Evolutionary conservation across 1,140 invertebrate genomes (phyloP).

Genomic region (Cotesia chilonis): DNA sequence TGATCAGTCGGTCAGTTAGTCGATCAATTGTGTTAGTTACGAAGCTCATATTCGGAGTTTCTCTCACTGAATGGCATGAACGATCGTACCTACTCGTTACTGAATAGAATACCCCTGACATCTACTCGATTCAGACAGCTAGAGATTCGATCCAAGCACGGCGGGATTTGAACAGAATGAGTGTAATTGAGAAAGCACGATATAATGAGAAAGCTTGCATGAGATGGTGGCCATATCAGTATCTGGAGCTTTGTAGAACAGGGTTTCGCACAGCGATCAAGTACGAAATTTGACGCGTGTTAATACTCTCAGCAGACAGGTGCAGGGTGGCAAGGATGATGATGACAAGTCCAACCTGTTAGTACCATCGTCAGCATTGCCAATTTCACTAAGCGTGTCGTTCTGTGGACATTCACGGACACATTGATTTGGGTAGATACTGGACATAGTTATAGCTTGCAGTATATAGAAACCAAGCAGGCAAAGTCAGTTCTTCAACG

Average conservation of each 20-base stretch:
- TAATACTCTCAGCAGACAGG: conserved; percentile 12
- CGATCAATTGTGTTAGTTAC: conserved; percentile 6
- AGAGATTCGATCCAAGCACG: background rate
- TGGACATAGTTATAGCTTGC: too few relatives aligned
- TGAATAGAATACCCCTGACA: background rate
- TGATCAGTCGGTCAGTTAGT: too few relatives aligned
- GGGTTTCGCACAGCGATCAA: conserved; percentile 1
- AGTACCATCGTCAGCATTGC: conserved; percentile 29
- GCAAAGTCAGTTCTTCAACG: background rate
- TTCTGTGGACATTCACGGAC: conserved; percentile 2
- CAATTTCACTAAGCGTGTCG: conserved; percentile 19
- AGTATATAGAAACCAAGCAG: conserved; percentile 1
- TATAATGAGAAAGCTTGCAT: background rate
- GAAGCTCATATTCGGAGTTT: background rate
- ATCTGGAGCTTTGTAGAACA: conserved; percentile 19
- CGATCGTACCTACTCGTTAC: conserved; percentile 23
- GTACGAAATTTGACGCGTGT: conserved; percentile 39
- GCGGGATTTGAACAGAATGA: background rate
- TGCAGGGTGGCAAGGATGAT: too few relatives aligned
- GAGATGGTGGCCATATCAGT: background rate
- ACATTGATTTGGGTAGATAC: background rate
- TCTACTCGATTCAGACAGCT: conserved; percentile 13
- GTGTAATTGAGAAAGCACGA: background rate
- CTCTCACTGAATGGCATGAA: background rate
- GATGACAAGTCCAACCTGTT: conserved; percentile 17